A percentile compares a stretch with the other conserved stretches of the same genome.
Conservation (phyloP, 2,888 invertebrate species). For the Nomada goodeniana region DNA sequence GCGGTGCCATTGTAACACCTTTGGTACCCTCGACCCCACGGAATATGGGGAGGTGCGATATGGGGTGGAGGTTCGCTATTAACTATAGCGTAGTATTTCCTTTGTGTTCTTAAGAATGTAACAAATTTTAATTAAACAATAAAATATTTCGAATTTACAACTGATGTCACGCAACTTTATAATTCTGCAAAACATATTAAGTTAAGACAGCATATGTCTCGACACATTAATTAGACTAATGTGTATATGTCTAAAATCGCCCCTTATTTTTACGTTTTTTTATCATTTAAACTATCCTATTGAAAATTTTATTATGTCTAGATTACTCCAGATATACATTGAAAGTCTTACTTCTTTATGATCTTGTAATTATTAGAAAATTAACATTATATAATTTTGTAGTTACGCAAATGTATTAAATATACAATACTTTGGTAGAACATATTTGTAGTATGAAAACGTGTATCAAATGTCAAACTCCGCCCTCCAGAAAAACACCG, state of each 20-base stretch:
- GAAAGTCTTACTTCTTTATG: too few species aligned
- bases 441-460: constrained; percentile 50
- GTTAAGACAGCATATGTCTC: too few species aligned
- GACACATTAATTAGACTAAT: too few species aligned
- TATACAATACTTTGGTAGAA: constrained; percentile 17
- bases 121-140: background rate
- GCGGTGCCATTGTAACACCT: constrained; percentile 16
- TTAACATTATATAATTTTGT: too few species aligned
- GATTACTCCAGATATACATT: too few species aligned
- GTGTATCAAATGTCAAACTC: constrained; percentile 75
- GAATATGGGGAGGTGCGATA: constrained; percentile 23
- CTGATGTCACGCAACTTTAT: too few species aligned
- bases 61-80: constrained; percentile 4
- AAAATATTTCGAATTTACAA: background rate
- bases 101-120: background rate
- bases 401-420: background rate
- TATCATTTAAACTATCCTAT: too few species aligned
- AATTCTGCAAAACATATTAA: too few species aligned
- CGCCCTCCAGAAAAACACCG: constrained; percentile 74
- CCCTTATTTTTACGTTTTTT: too few species aligned
- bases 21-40: constrained; percentile 39
- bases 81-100: background rate
- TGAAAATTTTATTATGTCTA: too few species aligned
- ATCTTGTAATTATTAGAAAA: too few species aligned
- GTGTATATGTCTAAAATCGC: too few species aligned